Percentiles rank a stretch among this genome's conserved stretches.
These are phyloP conservation scores for Pristis pectinata DNA, from an alignment of 2,797 vertebrate genomes.

Conservation along the genomic window DNA sequence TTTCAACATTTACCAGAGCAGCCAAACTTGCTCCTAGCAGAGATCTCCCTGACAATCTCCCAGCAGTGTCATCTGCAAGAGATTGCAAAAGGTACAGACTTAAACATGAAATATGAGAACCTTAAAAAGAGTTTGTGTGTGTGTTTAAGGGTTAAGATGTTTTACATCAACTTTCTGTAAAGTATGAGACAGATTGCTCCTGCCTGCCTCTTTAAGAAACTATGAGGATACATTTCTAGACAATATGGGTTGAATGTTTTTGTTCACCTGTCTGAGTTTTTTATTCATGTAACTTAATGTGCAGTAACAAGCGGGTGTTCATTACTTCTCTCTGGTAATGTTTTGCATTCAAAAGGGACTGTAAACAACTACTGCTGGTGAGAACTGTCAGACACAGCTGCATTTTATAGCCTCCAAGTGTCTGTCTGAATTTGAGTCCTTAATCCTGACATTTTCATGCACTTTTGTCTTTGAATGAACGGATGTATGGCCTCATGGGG, in stretches of 20 bases:
- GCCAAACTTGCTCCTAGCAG: no score
- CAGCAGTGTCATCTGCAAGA: no score
- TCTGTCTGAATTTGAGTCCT: background rate
- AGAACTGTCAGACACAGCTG: background rate
- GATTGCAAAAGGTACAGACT: no score
- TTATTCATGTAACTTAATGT: background rate
- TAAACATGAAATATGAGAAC: no score
- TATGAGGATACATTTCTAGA: background rate
- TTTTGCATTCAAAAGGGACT: background rate
- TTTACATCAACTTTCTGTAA: background rate
- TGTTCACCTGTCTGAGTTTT: background rate
- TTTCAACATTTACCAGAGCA: no score
- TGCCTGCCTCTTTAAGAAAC: background rate
- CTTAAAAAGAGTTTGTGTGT: no score
- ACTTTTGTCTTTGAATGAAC: background rate
- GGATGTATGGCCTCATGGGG: background rate
- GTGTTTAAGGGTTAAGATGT: background rate
- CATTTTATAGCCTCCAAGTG: background rate
- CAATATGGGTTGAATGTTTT: background rate
- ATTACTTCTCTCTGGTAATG: background rate
- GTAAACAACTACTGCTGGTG: background rate
- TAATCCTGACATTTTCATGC: background rate
- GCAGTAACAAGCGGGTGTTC: background rate
- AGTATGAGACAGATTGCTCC: background rate
- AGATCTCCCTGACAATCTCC: no score